phyloP scores from a whole-genome alignment of 2,888 invertebrate genomes.

The Sphaerophoria rueppellii region DNA sequence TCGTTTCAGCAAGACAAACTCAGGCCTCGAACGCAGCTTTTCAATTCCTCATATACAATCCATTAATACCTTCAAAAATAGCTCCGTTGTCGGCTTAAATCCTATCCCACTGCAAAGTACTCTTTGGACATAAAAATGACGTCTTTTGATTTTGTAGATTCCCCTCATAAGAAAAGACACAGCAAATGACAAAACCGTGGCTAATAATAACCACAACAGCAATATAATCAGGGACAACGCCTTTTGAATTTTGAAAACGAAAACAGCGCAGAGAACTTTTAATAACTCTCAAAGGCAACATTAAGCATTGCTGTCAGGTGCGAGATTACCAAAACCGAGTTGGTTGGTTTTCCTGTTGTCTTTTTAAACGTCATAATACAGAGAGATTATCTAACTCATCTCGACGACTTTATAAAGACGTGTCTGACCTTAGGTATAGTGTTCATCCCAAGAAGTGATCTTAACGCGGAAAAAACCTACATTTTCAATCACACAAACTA shows the following conservation, averaged over 20 bases:
- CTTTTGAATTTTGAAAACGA: constrained; percentile 21
- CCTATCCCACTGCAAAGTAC: constrained; percentile 16
- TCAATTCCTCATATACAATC: constrained; percentile 60
- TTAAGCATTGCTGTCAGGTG: constrained; percentile 68
- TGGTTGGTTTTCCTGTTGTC: constrained; percentile 16
- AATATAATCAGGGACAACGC: constrained; percentile 24
- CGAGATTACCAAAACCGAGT: constrained; percentile 55
- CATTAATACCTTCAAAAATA: constrained; percentile 50
- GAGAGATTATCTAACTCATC: constrained; percentile 51
- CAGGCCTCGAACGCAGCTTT: constrained; percentile 55
- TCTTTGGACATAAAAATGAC: constrained; percentile 22
- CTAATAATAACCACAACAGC: constrained; percentile 52
- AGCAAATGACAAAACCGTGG: not conserved
- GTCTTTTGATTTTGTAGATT: constrained; percentile 52
- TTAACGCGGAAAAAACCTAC: not conserved
- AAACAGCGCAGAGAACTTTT: constrained; percentile 18
- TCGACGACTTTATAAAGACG: not conserved
- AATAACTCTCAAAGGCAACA: constrained; percentile 17
- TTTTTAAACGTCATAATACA: constrained; percentile 50
- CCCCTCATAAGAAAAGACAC: constrained; percentile 35
- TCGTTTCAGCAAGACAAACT: constrained; percentile 1
- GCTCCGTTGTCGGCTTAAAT: constrained; percentile 49
- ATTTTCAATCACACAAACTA: not conserved
- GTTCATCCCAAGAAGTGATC: not conserved
- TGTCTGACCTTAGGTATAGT: not conserved